These are phyloP conservation scores for Melospiza georgiana DNA, from an alignment of 2,113 vertebrate species.

Conservation along the genomic window DNA sequence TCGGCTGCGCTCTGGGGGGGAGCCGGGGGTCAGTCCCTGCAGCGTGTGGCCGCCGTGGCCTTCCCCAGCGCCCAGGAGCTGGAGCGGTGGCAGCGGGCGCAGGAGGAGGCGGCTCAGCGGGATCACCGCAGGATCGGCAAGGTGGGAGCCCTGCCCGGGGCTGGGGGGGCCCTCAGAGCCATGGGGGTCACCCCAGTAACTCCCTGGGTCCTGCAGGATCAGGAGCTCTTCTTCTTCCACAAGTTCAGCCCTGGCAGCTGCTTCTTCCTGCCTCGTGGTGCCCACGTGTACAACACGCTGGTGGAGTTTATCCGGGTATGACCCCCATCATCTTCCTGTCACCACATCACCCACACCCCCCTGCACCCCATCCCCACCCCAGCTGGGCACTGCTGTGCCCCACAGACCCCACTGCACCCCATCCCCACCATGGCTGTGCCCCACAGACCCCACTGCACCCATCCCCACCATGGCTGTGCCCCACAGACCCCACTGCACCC, in stretches of 20 bases:
- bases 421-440: neutral
- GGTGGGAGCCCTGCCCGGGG: constrained; percentile 33
- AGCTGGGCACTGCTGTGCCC: no score
- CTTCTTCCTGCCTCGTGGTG: constrained; percentile 92
- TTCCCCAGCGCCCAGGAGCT: constrained; percentile 78
- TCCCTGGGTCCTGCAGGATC: constrained; percentile 57
- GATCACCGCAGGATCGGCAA: constrained; percentile 90
- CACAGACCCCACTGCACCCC: no score
- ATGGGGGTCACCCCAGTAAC: neutral
- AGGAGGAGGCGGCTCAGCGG: constrained; percentile 77
- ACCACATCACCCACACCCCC: no score
- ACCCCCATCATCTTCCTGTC: neutral
- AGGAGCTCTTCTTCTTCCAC: constrained; percentile 92
- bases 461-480: no score
- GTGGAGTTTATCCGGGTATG: constrained; percentile 89
- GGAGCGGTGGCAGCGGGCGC: constrained; percentile 78
- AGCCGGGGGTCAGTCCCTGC: constrained; percentile 31
- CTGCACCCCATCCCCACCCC: no score
- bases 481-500: neutral
- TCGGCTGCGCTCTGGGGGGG: constrained; percentile 66
- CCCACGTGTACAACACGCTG: constrained; percentile 88
- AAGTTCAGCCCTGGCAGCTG: constrained; percentile 92
- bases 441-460: neutral
- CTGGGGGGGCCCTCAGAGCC: neutral
- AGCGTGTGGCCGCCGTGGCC: constrained; percentile 80